Base-by-base conservation (phyloP, 2,888 invertebrate genomes). In the Sminthurinus aureus region DNA sequence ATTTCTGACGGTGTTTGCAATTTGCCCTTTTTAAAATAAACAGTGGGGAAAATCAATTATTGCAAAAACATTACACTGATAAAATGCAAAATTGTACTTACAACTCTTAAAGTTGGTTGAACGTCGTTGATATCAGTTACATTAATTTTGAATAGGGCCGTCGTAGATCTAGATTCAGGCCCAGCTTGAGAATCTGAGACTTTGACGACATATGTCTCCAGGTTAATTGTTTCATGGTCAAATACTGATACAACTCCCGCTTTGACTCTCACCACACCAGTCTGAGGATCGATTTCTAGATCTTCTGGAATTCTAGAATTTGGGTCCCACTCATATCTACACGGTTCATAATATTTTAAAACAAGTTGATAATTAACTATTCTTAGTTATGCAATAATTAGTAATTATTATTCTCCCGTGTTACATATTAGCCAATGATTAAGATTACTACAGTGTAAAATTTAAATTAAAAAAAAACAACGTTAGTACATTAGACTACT, bases 31-130 rank as follows among this genome's bases (percentile, higher is more conserved):
- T n/a, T n/a, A n/a, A n/a, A n/a, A n/a, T n/a, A n/a, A n/a, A n/a
- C n/a, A n/a, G n/a, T n/a, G n/a, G n/a, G n/a, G n/a, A n/a, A n/a
- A n/a, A n/a, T n/a, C n/a, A n/a, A n/a, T n/a, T n/a, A n/a, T n/a
- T n/a, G 11, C 64, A 15, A 11, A 64, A 11, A 64, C 15, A 64
- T 64, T 64, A 12, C 15, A 64, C 11, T 64, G 64, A 64, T 64
- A 12, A 12, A 64, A 64, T 64, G 64, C 11, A 64, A 64, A 12
- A 64, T 8, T 67, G 6, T 83, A 51, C 85, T 81, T 58, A 83
- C 74, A 67, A 20, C 20, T 0, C 78, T 71, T 18, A 81, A 71
- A n/a, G 76, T 80, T 0, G 38, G 6, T 66, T 84, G 83, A 13
- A 50, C 85, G 13, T 79, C 82, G 3, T 82, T 73, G 22, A 73